phyloP scores from a whole-genome alignment of 2,888 invertebrate species.

The Acleris literana region DNA sequence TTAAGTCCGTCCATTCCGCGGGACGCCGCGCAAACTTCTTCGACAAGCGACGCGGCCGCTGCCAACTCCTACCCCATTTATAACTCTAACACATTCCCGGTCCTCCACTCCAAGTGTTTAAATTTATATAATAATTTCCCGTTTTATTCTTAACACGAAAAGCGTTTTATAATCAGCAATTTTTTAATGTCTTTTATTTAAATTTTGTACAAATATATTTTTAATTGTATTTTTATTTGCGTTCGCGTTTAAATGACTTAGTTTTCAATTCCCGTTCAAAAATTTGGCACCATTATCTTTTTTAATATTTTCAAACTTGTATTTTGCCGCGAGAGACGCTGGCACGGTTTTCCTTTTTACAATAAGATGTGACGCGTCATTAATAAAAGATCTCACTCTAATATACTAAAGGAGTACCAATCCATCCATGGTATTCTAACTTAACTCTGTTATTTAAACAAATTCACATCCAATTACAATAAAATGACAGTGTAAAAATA shows the following conservation, averaged over 20 bases:
- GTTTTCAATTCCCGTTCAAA: slow-evolving; percentile 66
- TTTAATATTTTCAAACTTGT: slow-evolving; percentile 28
- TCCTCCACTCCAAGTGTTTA: slow-evolving; percentile 44
- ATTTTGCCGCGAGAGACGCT: slow-evolving; percentile 13
- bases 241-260: slow-evolving; percentile 31
- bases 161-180: slow-evolving; percentile 45
- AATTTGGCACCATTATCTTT: slow-evolving; percentile 49
- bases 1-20: no score
- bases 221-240: slow-evolving; percentile 29
- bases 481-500: no score
- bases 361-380: slow-evolving; percentile 6
- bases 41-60: no score
- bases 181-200: slow-evolving; percentile 45
- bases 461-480: no score
- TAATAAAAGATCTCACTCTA: neutral
- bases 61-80: slow-evolving; percentile 7
- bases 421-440: neutral
- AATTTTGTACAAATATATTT: slow-evolving; percentile 46
- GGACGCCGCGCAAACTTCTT: no score
- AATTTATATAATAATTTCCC: slow-evolving; percentile 38
- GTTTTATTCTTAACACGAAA: slow-evolving; percentile 45
- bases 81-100: slow-evolving; percentile 41
- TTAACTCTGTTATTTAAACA: neutral
- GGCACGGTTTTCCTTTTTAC: slow-evolving; percentile 13
- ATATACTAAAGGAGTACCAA: neutral